Evolutionary conservation across 1,140 invertebrate genomes (phyloP), one percentile per base, ranked within the genome.

Genomic region (Calephelis nemesis): DNA sequence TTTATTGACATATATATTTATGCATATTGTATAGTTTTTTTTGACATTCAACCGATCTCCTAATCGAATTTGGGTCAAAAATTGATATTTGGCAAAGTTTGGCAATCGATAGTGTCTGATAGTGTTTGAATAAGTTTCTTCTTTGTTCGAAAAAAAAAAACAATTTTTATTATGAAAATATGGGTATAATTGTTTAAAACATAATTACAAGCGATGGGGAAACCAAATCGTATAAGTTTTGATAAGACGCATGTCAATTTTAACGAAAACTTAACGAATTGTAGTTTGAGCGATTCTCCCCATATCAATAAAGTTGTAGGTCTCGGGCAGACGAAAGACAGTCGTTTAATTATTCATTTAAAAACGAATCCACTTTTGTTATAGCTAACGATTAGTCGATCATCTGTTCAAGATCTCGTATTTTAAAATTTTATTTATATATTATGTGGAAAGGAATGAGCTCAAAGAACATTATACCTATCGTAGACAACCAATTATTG

Each of bases 1-100:
- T 86, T 88, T 88, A 87, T 87, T 82, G 83, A 86, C 76, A 79
- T 87, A 80, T 86, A 85, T 77, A 87, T 81, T 83, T 85, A 88
- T 90, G 81, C 85, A 84, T 88, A 86, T 81, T 82, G 81, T 73
- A 66, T 81, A 87, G 83, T 90, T 85, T 87, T 87, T 84, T 84
- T 80, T 73, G 70, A 67, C 79, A 82, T 81, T 80, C 77, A 74
- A 80, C 77, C 80, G 82, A 85, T 84, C 79, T 88, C 84, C 76
- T 67, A 74, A 77, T 79, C 78, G 79, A 83, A 80, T 82, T 83
- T 79, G 11, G 2, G 39, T 58, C 30, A 30, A 60, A 58, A 60
- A 54, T 19, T 52, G 39, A 74, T 58, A 70, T 70, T 19, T 47
- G 12, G 39, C 64, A 74, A 75, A 70, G 47, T 70, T 50, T 73